Evolutionary conservation across 2,888 invertebrate species (phyloP).

Genomic region (Drosophila nigricruria): DNA sequence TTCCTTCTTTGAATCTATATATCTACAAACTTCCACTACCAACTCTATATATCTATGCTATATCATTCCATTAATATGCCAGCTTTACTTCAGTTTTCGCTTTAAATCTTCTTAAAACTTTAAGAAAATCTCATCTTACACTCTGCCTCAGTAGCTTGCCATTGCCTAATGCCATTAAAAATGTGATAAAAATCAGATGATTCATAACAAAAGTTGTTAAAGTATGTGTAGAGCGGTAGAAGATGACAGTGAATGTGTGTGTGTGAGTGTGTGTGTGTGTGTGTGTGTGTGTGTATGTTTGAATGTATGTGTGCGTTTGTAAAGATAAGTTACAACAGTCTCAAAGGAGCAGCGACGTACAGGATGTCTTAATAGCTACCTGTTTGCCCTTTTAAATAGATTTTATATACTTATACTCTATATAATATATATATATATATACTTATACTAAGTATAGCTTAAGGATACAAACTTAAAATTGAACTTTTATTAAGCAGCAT

Average conservation of each 20-base stretch:
- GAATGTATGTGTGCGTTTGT: neutral
- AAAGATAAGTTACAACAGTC: constrained; percentile 1
- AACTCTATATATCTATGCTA: too few species aligned
- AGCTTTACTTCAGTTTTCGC: too few species aligned
- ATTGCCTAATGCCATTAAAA: constrained; percentile 1
- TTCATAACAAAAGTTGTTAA: constrained; percentile 9
- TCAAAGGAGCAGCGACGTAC: neutral
- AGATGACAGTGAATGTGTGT: neutral
- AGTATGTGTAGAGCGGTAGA: neutral
- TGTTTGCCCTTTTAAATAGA: neutral
- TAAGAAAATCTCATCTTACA: neutral
- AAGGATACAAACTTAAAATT: neutral
- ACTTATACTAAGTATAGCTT: neutral
- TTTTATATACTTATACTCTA: too few species aligned
- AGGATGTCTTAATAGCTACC: neutral
- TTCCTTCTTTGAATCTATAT: too few species aligned
- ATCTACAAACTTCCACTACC: too few species aligned
- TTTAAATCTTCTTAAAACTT: neutral
- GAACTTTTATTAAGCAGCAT: neutral
- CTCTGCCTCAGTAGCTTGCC: neutral
- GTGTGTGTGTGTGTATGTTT: neutral
- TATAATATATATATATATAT: too few species aligned
- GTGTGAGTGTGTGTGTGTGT: neutral
- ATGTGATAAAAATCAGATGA: constrained; percentile 2
- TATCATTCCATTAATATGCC: too few species aligned